Percentiles rank a stretch among this genome's conserved stretches.
These are phyloP conservation scores for Eupithecia subumbrata DNA, from an alignment of 2,888 invertebrate genomes.

Conservation along the genomic window DNA sequence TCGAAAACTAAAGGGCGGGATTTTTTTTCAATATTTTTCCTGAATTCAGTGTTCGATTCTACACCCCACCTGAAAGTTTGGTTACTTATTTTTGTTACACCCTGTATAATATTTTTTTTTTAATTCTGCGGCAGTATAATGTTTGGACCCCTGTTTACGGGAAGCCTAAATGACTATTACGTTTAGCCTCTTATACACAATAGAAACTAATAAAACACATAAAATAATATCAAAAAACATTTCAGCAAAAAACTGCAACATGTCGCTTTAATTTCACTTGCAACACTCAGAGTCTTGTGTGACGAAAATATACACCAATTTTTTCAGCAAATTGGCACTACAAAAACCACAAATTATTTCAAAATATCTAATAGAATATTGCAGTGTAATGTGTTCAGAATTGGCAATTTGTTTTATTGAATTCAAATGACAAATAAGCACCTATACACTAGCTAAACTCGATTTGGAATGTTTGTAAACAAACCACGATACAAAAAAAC, in stretches of 20 bases:
- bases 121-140: neutral
- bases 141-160: neutral
- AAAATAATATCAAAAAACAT: neutral
- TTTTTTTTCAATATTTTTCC: too few species aligned
- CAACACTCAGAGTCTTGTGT: conserved; percentile 30
- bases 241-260: neutral
- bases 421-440: neutral
- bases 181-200: neutral
- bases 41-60: too few species aligned
- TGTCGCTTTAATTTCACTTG: conserved; percentile 14
- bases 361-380: conserved; percentile 50
- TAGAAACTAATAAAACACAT: neutral
- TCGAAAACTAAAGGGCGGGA: too few species aligned
- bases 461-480: too few species aligned
- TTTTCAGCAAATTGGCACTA: conserved; percentile 46
- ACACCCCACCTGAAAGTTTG: too few species aligned
- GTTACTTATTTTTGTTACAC: too few species aligned
- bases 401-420: conserved; percentile 23
- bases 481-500: too few species aligned
- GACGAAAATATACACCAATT: conserved; percentile 39
- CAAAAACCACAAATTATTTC: conserved; percentile 52
- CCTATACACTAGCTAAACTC: neutral
- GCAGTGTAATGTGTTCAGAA: conserved; percentile 44
- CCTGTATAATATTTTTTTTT: too few species aligned
- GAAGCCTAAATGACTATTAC: neutral